Conservation (phyloP, 2,888 invertebrate species). For the Papilio elwesi region DNA sequence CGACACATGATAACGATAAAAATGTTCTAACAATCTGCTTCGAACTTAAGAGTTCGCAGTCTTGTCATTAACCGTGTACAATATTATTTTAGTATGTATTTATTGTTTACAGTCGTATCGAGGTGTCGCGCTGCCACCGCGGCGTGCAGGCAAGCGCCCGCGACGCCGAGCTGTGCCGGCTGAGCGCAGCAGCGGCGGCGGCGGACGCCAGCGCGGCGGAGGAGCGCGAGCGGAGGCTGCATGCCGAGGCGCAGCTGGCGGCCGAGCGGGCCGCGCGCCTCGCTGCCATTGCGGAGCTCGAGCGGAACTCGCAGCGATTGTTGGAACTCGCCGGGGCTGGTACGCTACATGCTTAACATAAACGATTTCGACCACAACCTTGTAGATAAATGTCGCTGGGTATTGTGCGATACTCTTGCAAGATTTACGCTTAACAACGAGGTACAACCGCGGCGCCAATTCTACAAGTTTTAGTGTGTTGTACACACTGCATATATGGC, state of each 20-base stretch:
- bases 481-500: too few species aligned
- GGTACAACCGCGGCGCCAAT: too few species aligned
- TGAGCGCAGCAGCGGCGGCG: conserved; percentile 84
- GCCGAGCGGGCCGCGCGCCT: conserved; percentile 89
- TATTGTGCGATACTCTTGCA: too few species aligned
- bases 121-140: conserved; percentile 80
- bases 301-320: conserved; percentile 89
- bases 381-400: too few species aligned
- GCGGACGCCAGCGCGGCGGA: conserved; percentile 85
- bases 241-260: conserved; percentile 85
- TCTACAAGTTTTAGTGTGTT: too few species aligned
- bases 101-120: conserved; percentile 59
- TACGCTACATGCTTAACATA: conserved; percentile 50
- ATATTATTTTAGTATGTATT: neutral
- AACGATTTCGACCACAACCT: too few species aligned
- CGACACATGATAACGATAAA: neutral
- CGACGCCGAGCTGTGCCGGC: conserved; percentile 85
- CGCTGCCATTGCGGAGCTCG: conserved; percentile 89
- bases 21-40: neutral
- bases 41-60: too few species aligned
- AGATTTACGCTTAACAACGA: too few species aligned
- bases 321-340: conserved; percentile 84
- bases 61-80: neutral
- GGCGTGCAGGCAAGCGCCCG: conserved; percentile 87
- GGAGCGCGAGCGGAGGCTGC: conserved; percentile 83